These are phyloP conservation scores for Lycopodina hypogea DNA, from an alignment of 37 sponge, comb jelly and placozoan genomes.

Conservation along the genomic window DNA sequence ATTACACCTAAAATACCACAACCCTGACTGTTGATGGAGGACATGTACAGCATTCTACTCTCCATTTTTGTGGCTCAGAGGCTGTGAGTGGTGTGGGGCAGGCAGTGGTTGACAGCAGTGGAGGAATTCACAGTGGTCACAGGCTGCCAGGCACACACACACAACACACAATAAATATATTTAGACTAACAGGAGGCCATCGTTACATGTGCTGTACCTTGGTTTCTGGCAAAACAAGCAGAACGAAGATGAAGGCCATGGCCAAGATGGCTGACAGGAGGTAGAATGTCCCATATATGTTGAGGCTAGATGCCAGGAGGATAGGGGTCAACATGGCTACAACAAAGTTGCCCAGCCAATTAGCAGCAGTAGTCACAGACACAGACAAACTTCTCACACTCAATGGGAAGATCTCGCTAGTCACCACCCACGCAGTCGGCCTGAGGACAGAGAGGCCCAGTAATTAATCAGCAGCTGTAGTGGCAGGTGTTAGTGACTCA, in stretches of 20 bases:
- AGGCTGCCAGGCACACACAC: no score
- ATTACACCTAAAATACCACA: no score
- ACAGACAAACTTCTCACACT: constrained; percentile 58
- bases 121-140: no score
- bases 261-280: constrained; percentile 25
- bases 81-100: no score
- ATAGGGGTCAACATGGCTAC: constrained; percentile 67
- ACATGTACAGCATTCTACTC: no score
- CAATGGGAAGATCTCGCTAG: constrained; percentile 79
- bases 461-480: not conserved
- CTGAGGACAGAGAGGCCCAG: constrained; percentile 3
- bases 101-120: no score
- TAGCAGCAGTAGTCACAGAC: constrained; percentile 65
- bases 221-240: constrained; percentile 64
- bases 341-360: constrained; percentile 70
- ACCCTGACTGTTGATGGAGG: no score
- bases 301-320: constrained; percentile 33
- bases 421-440: constrained; percentile 74
- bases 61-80: no score
- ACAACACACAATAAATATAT: no score
- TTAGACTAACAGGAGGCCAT: no score
- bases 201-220: no score
- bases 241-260: constrained; percentile 47
- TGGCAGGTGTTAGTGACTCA: not conserved
- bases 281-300: constrained; percentile 62